Percentiles rank a stretch among this genome's conserved stretches.
phyloP scores from a whole-genome alignment of 2,888 invertebrate genomes.

The Yponomeuta plumbellus region DNA sequence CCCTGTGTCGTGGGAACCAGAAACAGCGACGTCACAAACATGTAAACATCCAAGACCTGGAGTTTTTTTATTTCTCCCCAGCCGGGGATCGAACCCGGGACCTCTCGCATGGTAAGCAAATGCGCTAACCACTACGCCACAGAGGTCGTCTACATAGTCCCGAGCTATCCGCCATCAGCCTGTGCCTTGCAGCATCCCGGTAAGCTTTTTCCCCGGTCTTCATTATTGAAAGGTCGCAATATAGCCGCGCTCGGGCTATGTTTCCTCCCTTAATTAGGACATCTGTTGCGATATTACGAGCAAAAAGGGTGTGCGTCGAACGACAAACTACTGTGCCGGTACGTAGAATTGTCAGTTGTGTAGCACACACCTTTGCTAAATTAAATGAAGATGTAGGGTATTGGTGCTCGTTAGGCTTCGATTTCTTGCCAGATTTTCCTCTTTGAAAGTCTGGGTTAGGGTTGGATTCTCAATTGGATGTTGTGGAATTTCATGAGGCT shows the following conservation, averaged over 20 bases:
- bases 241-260: constrained; percentile 50
- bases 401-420: not conserved
- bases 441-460: not conserved
- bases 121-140: too few relatives aligned
- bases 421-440: not conserved
- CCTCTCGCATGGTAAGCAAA: too few relatives aligned
- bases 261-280: constrained; percentile 69
- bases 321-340: constrained; percentile 24
- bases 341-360: not conserved
- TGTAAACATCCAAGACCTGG: too few relatives aligned
- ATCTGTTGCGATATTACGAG: constrained; percentile 65
- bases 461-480: too few relatives aligned
- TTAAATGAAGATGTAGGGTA: not conserved
- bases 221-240: constrained; percentile 72
- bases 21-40: too few relatives aligned
- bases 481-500: too few relatives aligned
- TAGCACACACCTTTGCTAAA: not conserved
- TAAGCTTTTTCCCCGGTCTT: constrained; percentile 52
- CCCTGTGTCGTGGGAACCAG: too few relatives aligned
- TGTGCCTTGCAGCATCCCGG: constrained; percentile 23
- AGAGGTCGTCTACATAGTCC: too few relatives aligned
- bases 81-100: too few relatives aligned
- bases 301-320: constrained; percentile 59
- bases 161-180: constrained; percentile 7
- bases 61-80: too few relatives aligned